phyloP scores from a whole-genome alignment of 2,797 vertebrate species.

The Orientallactaga sibirica region DNA sequence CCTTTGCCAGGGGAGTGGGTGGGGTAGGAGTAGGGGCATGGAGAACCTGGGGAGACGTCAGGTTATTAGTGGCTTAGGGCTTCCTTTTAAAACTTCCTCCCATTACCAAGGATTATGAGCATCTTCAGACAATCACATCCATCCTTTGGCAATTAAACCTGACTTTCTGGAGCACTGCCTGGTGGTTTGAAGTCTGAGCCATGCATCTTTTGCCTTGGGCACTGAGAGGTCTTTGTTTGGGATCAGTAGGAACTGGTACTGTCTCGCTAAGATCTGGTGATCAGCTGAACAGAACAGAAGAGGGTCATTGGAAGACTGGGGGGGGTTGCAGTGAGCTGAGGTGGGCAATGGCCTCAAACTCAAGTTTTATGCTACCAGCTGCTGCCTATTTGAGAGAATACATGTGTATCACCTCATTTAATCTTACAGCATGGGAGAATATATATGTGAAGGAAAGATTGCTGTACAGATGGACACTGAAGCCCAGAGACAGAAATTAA shows the following conservation, averaged over 20 bases:
- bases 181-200: neutral
- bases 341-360: neutral
- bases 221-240: neutral
- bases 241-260: neutral
- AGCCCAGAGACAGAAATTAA: neutral
- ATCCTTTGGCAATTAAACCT: slow-evolving; percentile 49
- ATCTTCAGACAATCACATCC: slow-evolving; percentile 67
- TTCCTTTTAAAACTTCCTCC: slow-evolving; percentile 66
- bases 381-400: neutral
- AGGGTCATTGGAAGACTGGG: neutral
- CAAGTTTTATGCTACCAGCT: neutral
- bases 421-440: neutral
- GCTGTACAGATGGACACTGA: neutral
- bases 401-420: no score
- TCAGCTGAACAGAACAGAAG: neutral
- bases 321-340: neutral
- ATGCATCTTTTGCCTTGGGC: neutral
- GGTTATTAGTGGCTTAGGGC: slow-evolving; percentile 68
- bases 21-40: neutral
- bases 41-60: slow-evolving; percentile 9
- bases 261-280: slow-evolving; percentile 26
- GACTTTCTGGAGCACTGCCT: slow-evolving; percentile 34
- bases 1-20: slow-evolving; percentile 7
- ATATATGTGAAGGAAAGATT: neutral
- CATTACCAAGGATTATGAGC: slow-evolving; percentile 40